Percentiles rank a stretch among this genome's conserved stretches.
phyloP scores from a whole-genome alignment of 1,140 invertebrate species.

The Penaeus japonicus region DNA sequence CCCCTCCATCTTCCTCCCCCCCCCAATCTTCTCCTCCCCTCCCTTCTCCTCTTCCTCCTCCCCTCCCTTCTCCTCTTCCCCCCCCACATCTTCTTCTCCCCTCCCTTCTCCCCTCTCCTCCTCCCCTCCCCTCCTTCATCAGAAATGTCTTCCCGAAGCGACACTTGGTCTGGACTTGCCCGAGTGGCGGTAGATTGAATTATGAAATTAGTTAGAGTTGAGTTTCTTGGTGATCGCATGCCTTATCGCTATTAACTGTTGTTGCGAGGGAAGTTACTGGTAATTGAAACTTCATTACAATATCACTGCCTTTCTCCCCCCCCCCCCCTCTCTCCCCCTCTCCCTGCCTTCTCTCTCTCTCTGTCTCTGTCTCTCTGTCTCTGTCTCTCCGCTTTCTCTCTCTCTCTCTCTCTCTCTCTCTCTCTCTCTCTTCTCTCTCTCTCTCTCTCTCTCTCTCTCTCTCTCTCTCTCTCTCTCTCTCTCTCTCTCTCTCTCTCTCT shows the following conservation, averaged over 20 bases:
- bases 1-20: no score
- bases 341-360: no score
- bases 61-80: not conserved
- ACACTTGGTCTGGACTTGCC: constrained; percentile 17
- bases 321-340: not conserved
- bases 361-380: not conserved
- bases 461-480: not conserved
- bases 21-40: not conserved
- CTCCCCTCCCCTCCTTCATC: not conserved
- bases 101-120: not conserved
- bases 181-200: constrained; percentile 46
- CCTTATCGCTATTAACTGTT: constrained; percentile 50
- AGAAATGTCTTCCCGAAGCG: not conserved
- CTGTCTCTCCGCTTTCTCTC: not conserved
- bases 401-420: not conserved
- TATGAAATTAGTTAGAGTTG: constrained; percentile 48
- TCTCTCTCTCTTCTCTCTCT: not conserved
- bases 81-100: no score
- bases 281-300: constrained; percentile 48
- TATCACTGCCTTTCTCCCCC: not conserved
- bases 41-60: not conserved
- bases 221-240: constrained; percentile 46
- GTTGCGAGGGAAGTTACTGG: constrained; percentile 33
- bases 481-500: not conserved
- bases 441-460: not conserved